Evolutionary conservation across 2,888 invertebrate species (phyloP), one percentile per base, ranked within the genome.

Genomic region (Caenorhabditis japonica): DNA sequence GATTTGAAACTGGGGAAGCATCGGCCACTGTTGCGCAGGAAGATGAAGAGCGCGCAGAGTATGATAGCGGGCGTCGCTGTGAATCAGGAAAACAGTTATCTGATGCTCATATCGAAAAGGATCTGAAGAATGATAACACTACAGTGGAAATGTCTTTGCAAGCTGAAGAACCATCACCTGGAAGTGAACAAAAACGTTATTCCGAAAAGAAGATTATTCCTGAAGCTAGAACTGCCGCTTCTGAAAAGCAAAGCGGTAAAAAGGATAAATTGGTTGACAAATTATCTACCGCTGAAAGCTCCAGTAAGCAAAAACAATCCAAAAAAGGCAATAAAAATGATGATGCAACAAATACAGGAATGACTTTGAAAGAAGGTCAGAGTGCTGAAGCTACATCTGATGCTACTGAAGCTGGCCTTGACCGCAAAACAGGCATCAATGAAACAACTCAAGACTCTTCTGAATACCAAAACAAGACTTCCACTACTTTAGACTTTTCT

Each of bases 1-100:
- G 38, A 33, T 8, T 15, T 4, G 55, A 56, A 25, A 23, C 49
- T 19, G 51, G 60, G 33, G 70, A 60, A 38, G 68, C 68, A 2
- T 51, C 68, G 1, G 70, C 60, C n/a, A 70, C 70, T 4, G 55
- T 60, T 3, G 70, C 53, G 25, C 55, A 60, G 30, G 43, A 61
- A 46, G 60, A 51, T n/a, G 56, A 61, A 52, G 60, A 61, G 33
- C 53, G 43, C 19, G 34, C 47, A 10, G 21, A 21, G 17, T 47
- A 46, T 15, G 38, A 47, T 21, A n/a, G n/a, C n/a, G n/a, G n/a
- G n/a, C n/a, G n/a, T n/a, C n/a, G n/a, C n/a, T n/a, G n/a, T n/a
- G n/a, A n/a, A n/a, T n/a, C n/a, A n/a, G n/a, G n/a, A n/a, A n/a
- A n/a, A n/a, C n/a, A n/a, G n/a, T n/a, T n/a, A n/a, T n/a, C n/a